phyloP scores from a whole-genome alignment of 2,888 invertebrate species.

The Myopa testacea region DNA sequence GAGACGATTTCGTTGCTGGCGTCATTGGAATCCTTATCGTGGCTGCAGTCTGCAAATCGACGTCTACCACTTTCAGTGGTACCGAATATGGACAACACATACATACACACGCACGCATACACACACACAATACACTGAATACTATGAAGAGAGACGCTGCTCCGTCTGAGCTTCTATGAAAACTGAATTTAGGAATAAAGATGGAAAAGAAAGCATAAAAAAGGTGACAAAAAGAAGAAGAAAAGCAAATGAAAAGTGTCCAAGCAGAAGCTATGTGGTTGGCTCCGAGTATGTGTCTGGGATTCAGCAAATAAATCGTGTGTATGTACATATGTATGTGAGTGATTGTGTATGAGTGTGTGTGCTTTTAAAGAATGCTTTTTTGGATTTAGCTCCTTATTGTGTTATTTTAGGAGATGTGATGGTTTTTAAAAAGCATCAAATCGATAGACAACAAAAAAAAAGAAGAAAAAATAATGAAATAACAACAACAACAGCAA shows the following conservation, averaged over 20 bases:
- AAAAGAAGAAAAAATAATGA: too few relatives aligned
- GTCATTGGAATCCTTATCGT: constrained; percentile 12
- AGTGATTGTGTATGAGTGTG: too few relatives aligned
- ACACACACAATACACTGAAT: too few relatives aligned
- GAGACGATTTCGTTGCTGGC: constrained; percentile 32
- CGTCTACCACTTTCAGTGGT: not conserved
- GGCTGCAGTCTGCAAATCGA: constrained; percentile 22
- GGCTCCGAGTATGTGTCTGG: not conserved
- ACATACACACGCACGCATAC: not conserved
- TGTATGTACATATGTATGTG: too few relatives aligned
- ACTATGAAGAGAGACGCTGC: too few relatives aligned
- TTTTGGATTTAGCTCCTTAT: too few relatives aligned
- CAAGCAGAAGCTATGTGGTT: not conserved
- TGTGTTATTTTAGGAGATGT: too few relatives aligned
- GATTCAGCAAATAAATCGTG: too few relatives aligned
- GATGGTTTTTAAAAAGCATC: too few relatives aligned
- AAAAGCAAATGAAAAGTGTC: not conserved
- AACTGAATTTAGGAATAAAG: constrained; percentile 3
- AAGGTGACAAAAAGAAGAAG: not conserved
- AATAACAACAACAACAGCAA: too few relatives aligned
- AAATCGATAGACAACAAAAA: too few relatives aligned
- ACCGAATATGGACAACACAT: not conserved
- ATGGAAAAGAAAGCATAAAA: not conserved
- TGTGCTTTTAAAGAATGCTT: too few relatives aligned
- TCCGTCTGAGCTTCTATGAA: not conserved